Evolutionary conservation across 2,888 invertebrate species (phyloP).

Genomic region (Gari tellinella): DNA sequence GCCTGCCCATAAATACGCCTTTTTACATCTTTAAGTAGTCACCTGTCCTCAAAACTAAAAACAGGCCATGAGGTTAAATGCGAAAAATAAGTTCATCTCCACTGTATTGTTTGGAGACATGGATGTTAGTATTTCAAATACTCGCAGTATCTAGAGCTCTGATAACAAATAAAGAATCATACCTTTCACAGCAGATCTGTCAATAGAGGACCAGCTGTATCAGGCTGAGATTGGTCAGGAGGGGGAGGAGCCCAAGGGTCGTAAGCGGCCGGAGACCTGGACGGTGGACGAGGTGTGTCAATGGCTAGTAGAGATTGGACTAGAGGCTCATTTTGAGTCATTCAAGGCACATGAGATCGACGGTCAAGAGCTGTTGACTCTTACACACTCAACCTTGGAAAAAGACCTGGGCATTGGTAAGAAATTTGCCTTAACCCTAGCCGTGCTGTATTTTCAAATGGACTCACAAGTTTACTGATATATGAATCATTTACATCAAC

Average conservation of each 20-base stretch:
- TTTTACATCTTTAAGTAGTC: too few species aligned
- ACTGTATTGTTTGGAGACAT: too few species aligned
- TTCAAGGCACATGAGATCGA: conserved; percentile 86
- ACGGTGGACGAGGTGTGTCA: conserved; percentile 87
- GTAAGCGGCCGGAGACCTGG: conserved; percentile 84
- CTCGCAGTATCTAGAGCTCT: too few species aligned
- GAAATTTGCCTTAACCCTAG: conserved; percentile 11
- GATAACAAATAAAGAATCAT: not conserved
- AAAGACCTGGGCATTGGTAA: conserved; percentile 83
- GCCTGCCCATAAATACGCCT: too few species aligned
- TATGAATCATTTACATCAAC: too few species aligned
- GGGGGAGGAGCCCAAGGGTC: not conserved
- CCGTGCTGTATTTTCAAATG: too few species aligned
- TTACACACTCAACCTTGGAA: conserved; percentile 84
- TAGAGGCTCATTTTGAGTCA: conserved; percentile 85
- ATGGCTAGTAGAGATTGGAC: conserved; percentile 87
- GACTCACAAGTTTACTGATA: not conserved
- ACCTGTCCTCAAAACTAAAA: too few species aligned
- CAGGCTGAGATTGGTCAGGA: conserved; percentile 9
- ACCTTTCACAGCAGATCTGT: conserved; percentile 26
- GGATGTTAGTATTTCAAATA: too few species aligned
- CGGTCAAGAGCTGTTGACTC: conserved; percentile 87
- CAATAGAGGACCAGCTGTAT: conserved; percentile 37
- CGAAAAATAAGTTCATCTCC: too few species aligned
- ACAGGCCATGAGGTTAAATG: too few species aligned